Percentiles rank a stretch among this genome's conserved stretches.
Evolutionary conservation across 2,797 vertebrate genomes (phyloP).

Genomic region (Nannoperca australis): DNA sequence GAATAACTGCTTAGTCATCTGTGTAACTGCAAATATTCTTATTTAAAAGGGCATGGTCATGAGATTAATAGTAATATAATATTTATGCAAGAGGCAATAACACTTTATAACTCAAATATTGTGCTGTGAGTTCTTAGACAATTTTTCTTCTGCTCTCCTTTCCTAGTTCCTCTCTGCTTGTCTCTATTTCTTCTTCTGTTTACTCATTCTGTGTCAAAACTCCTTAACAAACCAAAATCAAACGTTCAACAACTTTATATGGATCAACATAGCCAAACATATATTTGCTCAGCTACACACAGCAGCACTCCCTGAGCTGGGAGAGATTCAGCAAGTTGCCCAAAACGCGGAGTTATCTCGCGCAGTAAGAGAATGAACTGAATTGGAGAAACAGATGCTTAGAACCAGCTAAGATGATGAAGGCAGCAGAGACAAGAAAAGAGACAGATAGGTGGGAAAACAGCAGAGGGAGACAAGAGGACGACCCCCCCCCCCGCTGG

Average conservation of each 20-base stretch:
- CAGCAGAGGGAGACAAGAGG: not conserved
- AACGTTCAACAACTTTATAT: not conserved
- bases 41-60: slow-evolving; percentile 9
- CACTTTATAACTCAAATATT: not conserved
- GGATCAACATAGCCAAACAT: not conserved
- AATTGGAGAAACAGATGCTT: not conserved
- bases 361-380: not conserved
- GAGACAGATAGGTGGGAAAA: not conserved
- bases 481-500: slow-evolving; percentile 34
- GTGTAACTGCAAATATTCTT: not conserved
- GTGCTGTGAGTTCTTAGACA: not conserved
- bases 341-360: not conserved
- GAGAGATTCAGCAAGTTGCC: not conserved
- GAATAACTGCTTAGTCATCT: slow-evolving; percentile 26
- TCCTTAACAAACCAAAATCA: not conserved
- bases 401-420: not conserved
- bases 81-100: slow-evolving; percentile 3
- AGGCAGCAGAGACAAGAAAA: not conserved
- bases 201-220: not conserved
- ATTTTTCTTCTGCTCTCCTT: not conserved
- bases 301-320: not conserved
- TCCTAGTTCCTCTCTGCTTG: too few relatives aligned
- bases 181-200: not conserved
- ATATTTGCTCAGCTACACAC: too few relatives aligned
- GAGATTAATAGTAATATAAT: not conserved